These are phyloP conservation scores for Corythoichthys haematopterus DNA, from an alignment of 2,113 vertebrate genomes.

Conservation along the genomic window DNA sequence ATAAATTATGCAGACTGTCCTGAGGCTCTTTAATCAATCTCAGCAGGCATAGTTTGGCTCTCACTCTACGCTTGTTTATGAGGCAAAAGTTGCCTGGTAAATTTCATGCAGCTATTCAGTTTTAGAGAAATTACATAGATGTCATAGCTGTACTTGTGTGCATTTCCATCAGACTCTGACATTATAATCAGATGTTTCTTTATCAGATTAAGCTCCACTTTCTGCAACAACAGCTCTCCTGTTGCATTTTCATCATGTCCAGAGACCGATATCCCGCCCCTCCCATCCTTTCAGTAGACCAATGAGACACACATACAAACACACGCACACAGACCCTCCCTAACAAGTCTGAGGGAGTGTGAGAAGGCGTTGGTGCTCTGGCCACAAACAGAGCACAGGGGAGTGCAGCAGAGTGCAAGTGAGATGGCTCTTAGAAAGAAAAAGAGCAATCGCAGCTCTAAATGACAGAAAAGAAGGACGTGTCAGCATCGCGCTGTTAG, in stretches of 20 bases:
- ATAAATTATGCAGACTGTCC: constrained; percentile 9
- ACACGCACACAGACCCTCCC: constrained; percentile 18
- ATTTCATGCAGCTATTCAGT: constrained; percentile 14
- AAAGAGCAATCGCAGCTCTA: constrained; percentile 38
- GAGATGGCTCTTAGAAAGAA: constrained; percentile 16
- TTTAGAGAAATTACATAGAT: constrained; percentile 25
- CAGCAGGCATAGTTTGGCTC: constrained; percentile 14
- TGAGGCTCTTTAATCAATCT: constrained; percentile 10
- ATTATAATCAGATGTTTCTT: constrained; percentile 24
- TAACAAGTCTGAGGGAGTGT: constrained; percentile 20
- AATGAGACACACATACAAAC: constrained; percentile 2
- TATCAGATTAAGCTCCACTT: constrained; percentile 40
- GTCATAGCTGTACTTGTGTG: constrained; percentile 15
- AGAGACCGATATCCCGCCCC: constrained; percentile 3
- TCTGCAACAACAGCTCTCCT: constrained; percentile 31
- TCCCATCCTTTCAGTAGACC: constrained; percentile 2
- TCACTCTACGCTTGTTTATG: constrained; percentile 24
- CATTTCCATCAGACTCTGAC: constrained; percentile 9
- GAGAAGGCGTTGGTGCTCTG: constrained; percentile 22
- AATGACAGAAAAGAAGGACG: constrained; percentile 24
- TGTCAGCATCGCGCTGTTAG: constrained; percentile 24
- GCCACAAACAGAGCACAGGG: constrained; percentile 28
- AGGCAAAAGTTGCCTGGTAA: constrained; percentile 21
- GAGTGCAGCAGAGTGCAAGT: constrained; percentile 23
- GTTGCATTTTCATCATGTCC: constrained; percentile 26